Evolutionary conservation across 2,888 invertebrate species (phyloP).

Genomic region (Drosophila formosana): DNA sequence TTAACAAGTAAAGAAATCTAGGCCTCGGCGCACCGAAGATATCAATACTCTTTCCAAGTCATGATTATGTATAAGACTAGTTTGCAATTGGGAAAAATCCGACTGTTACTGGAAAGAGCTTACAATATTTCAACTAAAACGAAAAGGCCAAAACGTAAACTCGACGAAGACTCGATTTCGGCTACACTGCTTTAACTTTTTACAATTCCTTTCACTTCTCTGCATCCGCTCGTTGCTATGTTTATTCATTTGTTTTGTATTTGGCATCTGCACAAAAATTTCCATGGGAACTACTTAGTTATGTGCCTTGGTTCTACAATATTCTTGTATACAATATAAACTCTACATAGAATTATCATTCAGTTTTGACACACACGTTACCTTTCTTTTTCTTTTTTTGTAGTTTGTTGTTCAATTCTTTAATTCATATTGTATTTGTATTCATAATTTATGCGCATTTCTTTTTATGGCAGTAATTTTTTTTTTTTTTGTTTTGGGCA

Average conservation of each 20-base stretch:
- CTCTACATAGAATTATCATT: constrained; percentile 31
- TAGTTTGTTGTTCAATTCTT: constrained; percentile 6
- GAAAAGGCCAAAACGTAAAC: constrained; percentile 49
- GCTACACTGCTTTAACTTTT: constrained; percentile 10
- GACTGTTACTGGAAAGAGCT: constrained; percentile 50
- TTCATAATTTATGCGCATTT: constrained; percentile 51
- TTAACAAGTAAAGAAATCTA: constrained; percentile 59
- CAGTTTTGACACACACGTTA: constrained; percentile 67
- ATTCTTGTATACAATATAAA: constrained; percentile 33
- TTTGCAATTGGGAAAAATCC: constrained; percentile 7
- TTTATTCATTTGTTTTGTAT: constrained; percentile 26
- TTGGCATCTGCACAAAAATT: constrained; percentile 50
- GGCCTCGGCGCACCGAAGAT: constrained; percentile 55
- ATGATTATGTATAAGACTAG: constrained; percentile 23
- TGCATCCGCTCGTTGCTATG: neutral
- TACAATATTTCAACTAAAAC: constrained; percentile 68
- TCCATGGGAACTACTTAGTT: constrained; percentile 49
- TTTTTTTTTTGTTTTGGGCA: constrained; percentile 4
- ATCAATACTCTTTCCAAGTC: constrained; percentile 44
- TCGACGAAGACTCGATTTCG: constrained; percentile 37
- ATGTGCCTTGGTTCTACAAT: constrained; percentile 51
- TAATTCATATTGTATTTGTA: constrained; percentile 13
- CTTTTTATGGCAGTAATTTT: constrained; percentile 53
- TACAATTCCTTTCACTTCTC: constrained; percentile 29
- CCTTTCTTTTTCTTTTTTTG: constrained; percentile 28